These are phyloP conservation scores for Magallana gigas DNA, from an alignment of 1,140 invertebrate genomes.

Conservation along the genomic window DNA sequence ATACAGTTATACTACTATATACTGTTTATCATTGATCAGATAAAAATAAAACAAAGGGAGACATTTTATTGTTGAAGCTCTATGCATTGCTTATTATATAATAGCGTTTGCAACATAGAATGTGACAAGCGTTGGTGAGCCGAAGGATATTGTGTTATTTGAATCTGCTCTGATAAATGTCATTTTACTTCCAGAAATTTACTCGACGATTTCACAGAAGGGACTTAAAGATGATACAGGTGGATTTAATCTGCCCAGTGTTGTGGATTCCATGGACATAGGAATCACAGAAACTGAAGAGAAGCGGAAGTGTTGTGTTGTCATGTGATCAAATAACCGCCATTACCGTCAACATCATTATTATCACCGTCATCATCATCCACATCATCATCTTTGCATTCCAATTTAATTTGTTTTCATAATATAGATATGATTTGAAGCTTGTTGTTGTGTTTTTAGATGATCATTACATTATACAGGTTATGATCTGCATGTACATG, in stretches of 20 bases:
- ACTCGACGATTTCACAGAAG: constrained; percentile 7
- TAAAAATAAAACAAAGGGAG: not conserved
- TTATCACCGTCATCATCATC: not conserved
- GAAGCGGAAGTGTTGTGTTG: not conserved
- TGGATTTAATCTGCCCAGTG: not conserved
- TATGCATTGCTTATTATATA: not conserved
- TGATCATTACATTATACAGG: too few species aligned
- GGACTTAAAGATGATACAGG: not conserved
- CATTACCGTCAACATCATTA: not conserved
- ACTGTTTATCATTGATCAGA: not conserved
- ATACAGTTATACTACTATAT: not conserved
- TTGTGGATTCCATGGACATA: not conserved
- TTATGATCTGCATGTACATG: too few species aligned
- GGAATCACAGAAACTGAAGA: not conserved
- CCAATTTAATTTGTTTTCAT: too few species aligned
- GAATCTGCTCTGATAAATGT: not conserved
- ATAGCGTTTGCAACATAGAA: not conserved
- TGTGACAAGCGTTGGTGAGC: not conserved
- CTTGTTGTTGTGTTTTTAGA: too few species aligned
- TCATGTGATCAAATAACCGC: not conserved
- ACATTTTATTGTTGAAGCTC: not conserved
- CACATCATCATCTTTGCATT: not conserved
- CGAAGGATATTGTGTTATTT: not conserved
- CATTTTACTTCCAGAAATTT: not conserved
- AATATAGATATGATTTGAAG: too few species aligned